A percentile compares a stretch with the other conserved stretches of the same genome.
Evolutionary conservation across 2,113 vertebrate species (phyloP).

Genomic region (Pipra filicauda): DNA sequence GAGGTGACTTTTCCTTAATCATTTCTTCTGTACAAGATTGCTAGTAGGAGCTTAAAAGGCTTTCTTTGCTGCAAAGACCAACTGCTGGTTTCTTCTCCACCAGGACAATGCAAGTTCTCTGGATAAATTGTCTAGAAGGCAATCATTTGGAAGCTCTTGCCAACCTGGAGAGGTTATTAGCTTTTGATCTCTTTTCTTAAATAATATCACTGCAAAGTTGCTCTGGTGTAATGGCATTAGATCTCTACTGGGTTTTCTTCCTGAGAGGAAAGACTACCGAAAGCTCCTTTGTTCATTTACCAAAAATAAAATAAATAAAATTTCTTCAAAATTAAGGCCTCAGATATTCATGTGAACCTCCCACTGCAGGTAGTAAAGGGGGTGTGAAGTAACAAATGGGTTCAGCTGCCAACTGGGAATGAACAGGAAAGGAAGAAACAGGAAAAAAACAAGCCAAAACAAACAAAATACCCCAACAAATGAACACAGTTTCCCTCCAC

Average conservation of each 20-base stretch:
- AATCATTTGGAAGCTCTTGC: slow-evolving; percentile 53
- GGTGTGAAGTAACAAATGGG: neutral
- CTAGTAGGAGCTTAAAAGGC: slow-evolving; percentile 31
- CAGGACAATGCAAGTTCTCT: slow-evolving; percentile 44
- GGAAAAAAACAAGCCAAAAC: neutral
- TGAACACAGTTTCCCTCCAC: neutral
- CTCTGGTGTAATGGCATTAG: neutral
- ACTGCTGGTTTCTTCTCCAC: slow-evolving; percentile 33
- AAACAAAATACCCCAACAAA: neutral
- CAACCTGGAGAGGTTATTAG: slow-evolving; percentile 22
- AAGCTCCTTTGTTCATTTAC: neutral
- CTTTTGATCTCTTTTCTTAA: slow-evolving; percentile 56
- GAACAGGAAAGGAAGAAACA: neutral
- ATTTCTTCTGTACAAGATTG: slow-evolving; percentile 53
- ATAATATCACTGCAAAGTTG: neutral
- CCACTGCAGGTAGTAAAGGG: neutral
- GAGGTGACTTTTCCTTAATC: slow-evolving; percentile 58
- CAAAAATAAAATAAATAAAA: neutral
- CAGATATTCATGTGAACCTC: neutral
- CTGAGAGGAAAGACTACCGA: neutral
- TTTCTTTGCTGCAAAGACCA: slow-evolving; percentile 57
- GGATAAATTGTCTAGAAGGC: slow-evolving; percentile 59
- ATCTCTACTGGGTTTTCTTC: neutral
- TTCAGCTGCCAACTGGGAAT: neutral
- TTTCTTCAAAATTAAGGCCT: neutral